Evolutionary conservation across 2,888 invertebrate genomes (phyloP).

Genomic region (Lasioglossum marginatum): DNA sequence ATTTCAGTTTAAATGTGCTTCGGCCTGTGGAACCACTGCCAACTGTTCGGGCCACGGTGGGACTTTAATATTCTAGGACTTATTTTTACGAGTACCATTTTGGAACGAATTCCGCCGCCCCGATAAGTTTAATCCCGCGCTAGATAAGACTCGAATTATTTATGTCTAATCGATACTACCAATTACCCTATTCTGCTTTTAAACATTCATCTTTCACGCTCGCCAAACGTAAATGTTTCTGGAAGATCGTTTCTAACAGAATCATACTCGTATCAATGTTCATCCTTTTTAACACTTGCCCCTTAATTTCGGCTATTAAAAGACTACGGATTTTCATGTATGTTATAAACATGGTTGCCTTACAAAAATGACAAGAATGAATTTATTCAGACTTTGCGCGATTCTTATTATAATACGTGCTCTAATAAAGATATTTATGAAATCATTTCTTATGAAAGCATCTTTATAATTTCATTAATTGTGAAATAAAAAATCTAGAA

Average conservation of each 20-base stretch:
- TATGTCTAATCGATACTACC: background rate
- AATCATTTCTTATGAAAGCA: too few relatives aligned
- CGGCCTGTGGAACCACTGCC: constrained; percentile 53
- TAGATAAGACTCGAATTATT: background rate
- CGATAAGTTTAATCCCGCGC: constrained; percentile 39
- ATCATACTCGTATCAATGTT: too few relatives aligned
- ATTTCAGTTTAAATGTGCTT: constrained; percentile 60
- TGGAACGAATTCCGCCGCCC: constrained; percentile 40
- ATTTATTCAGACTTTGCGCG: too few relatives aligned
- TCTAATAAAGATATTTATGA: too few relatives aligned
- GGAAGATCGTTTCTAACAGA: background rate
- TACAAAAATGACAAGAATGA: too few relatives aligned
- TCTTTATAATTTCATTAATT: too few relatives aligned
- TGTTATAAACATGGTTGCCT: too few relatives aligned
- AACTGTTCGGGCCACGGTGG: constrained; percentile 46
- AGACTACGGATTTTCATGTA: background rate
- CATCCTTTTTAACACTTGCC: too few relatives aligned
- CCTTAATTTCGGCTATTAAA: background rate
- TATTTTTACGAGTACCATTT: constrained; percentile 45
- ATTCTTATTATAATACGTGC: too few relatives aligned
- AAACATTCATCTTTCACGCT: background rate
- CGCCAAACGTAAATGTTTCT: background rate
- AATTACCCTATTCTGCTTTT: background rate
- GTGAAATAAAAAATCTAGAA: too few relatives aligned
- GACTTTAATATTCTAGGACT: constrained; percentile 48